A percentile compares a stretch with the other conserved stretches of the same genome.
Conservation (phyloP, 2,888 invertebrate genomes). For the Fabriciana adippe region DNA sequence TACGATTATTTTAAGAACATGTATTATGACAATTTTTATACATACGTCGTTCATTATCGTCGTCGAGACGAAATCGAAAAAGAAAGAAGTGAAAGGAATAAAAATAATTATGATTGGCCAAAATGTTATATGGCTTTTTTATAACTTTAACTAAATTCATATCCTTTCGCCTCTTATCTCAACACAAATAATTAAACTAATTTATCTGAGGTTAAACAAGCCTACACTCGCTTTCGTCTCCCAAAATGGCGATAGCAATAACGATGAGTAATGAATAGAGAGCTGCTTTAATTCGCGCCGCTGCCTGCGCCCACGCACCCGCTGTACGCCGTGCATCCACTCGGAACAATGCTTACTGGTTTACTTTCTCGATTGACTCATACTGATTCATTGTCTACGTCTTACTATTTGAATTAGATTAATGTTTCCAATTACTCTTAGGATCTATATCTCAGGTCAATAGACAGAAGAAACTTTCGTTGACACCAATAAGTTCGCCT, state of each 20-base stretch:
- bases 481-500: conserved; percentile 28
- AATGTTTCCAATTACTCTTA: conserved; percentile 65
- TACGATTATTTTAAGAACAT: background rate
- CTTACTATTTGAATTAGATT: conserved; percentile 74
- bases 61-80: conserved; percentile 1
- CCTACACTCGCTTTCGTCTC: conserved; percentile 79
- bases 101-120: conserved; percentile 6
- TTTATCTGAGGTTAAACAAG: conserved; percentile 56
- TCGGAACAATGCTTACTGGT: conserved; percentile 81
- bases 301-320: conserved; percentile 73
- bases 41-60: background rate
- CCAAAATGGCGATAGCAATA: conserved; percentile 78
- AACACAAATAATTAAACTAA: conserved; percentile 53
- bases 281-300: conserved; percentile 79
- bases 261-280: conserved; percentile 82
- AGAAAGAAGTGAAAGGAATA: conserved; percentile 28
- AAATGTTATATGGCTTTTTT: conserved; percentile 11
- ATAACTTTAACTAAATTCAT: conserved; percentile 5
- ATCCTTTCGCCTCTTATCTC: conserved; percentile 49
- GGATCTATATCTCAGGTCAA: conserved; percentile 57
- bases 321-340: conserved; percentile 74
- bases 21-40: background rate
- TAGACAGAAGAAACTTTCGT: conserved; percentile 43
- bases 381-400: conserved; percentile 74
- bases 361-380: conserved; percentile 82